Percentiles rank a stretch among this genome's conserved stretches.
These are phyloP conservation scores for Homarus americanus DNA, from an alignment of 1,140 invertebrate genomes.

Conservation along the genomic window DNA sequence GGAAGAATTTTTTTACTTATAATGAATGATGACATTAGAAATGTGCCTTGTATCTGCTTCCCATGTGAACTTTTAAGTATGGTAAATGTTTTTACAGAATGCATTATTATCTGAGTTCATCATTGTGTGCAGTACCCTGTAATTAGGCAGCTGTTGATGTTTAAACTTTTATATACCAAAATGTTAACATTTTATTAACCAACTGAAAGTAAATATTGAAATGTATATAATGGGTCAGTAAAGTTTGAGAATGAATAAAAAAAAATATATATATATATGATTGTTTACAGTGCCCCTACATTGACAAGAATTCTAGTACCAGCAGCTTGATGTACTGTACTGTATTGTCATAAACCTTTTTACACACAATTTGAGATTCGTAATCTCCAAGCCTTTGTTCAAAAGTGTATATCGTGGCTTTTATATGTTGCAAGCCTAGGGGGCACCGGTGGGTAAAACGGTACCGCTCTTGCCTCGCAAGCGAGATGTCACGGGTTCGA, in stretches of 20 bases:
- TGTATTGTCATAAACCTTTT: too few species aligned
- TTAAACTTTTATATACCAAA: constrained; percentile 66
- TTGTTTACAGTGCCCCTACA: too few species aligned
- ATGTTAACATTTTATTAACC: constrained; percentile 60
- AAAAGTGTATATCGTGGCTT: too few species aligned
- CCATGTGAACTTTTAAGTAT: constrained; percentile 19
- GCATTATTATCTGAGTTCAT: constrained; percentile 10
- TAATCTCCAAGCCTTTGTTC: too few species aligned
- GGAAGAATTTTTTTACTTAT: background rate
- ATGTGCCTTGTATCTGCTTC: constrained; percentile 58
- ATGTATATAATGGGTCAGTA: background rate
- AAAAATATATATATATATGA: background rate
- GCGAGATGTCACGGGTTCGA: too few species aligned
- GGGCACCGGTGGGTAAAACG: too few species aligned
- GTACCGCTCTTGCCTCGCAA: too few species aligned
- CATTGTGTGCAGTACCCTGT: constrained; percentile 36
- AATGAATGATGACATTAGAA: constrained; percentile 40
- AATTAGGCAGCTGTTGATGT: constrained; percentile 65
- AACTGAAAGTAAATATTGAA: background rate
- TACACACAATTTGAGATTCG: too few species aligned
- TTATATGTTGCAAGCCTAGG: too few species aligned
- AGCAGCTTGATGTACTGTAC: too few species aligned
- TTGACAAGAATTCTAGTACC: too few species aligned
- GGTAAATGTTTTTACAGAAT: background rate
- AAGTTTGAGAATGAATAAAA: constrained; percentile 1